Percentiles rank a stretch among this genome's conserved stretches.
Evolutionary conservation across 2,888 invertebrate genomes (phyloP).

Genomic region (Exephanes ischioxanthus): DNA sequence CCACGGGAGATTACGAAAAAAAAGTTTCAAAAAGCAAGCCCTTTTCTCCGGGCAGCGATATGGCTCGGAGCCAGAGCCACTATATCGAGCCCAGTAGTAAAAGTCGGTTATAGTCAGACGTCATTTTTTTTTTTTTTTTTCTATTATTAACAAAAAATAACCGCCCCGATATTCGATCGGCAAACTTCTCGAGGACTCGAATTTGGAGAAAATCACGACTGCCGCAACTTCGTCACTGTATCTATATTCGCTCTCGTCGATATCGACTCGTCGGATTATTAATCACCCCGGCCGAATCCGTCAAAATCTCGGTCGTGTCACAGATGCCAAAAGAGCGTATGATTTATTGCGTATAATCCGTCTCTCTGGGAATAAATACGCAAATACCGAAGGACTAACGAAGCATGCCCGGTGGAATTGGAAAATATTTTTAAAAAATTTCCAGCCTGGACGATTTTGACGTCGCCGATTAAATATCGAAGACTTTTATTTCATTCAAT

Average conservation of each 20-base stretch:
- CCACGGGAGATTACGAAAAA: conserved; percentile 39
- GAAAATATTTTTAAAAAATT: background rate
- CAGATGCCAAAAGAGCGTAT: conserved; percentile 30
- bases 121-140: background rate
- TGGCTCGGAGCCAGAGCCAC: conserved; percentile 16
- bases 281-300: conserved; percentile 6
- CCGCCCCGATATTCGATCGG: background rate
- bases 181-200: conserved; percentile 7
- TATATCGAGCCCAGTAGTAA: conserved; percentile 23
- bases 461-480: background rate
- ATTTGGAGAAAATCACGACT: background rate
- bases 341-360: conserved; percentile 14
- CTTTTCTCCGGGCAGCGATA: conserved; percentile 8
- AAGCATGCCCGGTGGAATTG: background rate
- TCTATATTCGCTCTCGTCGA: conserved; percentile 38
- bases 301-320: conserved; percentile 21
- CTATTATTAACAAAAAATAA: background rate
- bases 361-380: conserved; percentile 5
- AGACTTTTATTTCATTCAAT: background rate
- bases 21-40: conserved; percentile 14
- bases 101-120: conserved; percentile 34
- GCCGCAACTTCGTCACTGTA: background rate
- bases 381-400: background rate
- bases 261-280: conserved; percentile 51
- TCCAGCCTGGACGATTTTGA: background rate